Conservation (phyloP, 2,888 invertebrate genomes). For the Junonia oenone region DNA sequence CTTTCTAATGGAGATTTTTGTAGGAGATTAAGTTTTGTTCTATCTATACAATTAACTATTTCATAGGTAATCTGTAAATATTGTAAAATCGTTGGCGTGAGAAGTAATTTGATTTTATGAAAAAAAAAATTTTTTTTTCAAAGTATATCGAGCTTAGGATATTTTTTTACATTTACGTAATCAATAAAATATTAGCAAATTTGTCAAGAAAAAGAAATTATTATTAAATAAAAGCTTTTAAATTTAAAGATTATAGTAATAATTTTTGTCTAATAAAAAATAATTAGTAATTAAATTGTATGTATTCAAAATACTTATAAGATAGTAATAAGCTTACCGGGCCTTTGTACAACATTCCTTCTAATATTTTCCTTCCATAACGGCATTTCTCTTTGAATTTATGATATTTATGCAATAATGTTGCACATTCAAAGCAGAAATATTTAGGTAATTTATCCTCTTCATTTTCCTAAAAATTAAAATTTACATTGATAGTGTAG, state of each 20-base stretch:
- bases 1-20: slow-evolving; percentile 36
- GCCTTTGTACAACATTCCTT: slow-evolving; percentile 47
- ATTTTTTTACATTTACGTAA: too few relatives aligned
- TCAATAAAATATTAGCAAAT: too few relatives aligned
- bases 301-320: too few relatives aligned
- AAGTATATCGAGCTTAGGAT: too few relatives aligned
- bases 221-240: too few relatives aligned
- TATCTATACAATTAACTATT: slow-evolving; percentile 48
- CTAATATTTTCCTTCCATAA: slow-evolving; percentile 45
- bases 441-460: slow-evolving; percentile 51
- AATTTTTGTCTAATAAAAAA: too few relatives aligned
- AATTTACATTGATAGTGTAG: neutral
- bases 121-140: too few relatives aligned
- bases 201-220: too few relatives aligned
- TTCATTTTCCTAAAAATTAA: slow-evolving; percentile 42
- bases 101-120: too few relatives aligned
- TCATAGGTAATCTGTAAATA: slow-evolving; percentile 44
- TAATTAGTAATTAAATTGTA: too few relatives aligned
- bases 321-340: slow-evolving; percentile 38
- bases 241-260: too few relatives aligned
- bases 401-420: slow-evolving; percentile 54
- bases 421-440: slow-evolving; percentile 61
- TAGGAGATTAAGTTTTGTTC: slow-evolving; percentile 35
- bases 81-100: neutral
- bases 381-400: slow-evolving; percentile 61